Evolutionary conservation across 2,113 vertebrate genomes (phyloP).

Genomic region (Mobula birostris): DNA sequence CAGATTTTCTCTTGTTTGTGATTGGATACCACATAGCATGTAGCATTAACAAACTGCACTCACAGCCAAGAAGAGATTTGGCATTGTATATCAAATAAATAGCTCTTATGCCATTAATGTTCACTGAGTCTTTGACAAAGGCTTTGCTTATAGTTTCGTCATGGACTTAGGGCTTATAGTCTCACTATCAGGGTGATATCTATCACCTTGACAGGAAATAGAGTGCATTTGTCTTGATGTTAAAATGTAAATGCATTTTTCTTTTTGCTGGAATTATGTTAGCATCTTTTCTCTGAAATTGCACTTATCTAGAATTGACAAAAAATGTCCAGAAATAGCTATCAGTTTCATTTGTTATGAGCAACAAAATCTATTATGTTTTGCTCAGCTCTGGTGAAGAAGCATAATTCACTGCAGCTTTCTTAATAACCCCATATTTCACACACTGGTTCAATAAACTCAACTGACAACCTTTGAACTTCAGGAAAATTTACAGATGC

Average conservation of each 20-base stretch:
- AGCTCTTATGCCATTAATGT: too few relatives aligned
- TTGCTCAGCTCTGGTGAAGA: not conserved
- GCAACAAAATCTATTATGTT: not conserved
- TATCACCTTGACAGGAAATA: conserved; percentile 24
- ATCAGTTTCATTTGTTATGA: conserved; percentile 10
- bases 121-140: not conserved
- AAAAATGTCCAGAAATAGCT: not conserved
- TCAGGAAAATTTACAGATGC: not conserved
- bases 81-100: too few relatives aligned
- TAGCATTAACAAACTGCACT: too few relatives aligned
- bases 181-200: not conserved
- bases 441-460: conserved; percentile 6
- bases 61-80: too few relatives aligned
- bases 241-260: conserved; percentile 14
- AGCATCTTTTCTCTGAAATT: not conserved
- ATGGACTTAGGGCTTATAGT: not conserved
- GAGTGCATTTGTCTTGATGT: conserved; percentile 9
- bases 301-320: conserved; percentile 9
- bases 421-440: not conserved
- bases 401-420: conserved; percentile 11
- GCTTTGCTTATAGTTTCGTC: not conserved
- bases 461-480: not conserved
- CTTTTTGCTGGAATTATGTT: not conserved
- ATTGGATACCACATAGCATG: too few relatives aligned
- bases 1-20: too few relatives aligned